A percentile compares a stretch with the other conserved stretches of the same genome.
Conservation (phyloP, 2,113 vertebrate species). For the Ciconia boyciana region DNA sequence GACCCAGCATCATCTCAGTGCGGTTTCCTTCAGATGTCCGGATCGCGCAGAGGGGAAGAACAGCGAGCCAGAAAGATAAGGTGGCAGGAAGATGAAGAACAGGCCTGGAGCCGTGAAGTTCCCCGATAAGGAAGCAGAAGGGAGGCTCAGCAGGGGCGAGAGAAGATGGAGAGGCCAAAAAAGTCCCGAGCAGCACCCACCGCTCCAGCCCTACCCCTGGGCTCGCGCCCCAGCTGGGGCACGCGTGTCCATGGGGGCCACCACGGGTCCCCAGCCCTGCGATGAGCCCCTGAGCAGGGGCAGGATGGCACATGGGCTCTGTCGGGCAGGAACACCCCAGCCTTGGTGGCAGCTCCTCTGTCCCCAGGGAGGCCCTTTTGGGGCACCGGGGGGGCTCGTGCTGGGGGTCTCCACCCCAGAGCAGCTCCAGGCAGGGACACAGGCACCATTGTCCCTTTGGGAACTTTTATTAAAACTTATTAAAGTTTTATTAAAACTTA, state of each 20-base stretch:
- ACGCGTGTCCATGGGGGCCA: accelerated
- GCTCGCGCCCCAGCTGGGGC: background rate
- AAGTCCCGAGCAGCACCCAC: accelerated
- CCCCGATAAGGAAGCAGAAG: background rate
- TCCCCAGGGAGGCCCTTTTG: background rate
- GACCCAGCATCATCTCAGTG: background rate
- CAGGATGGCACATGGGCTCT: background rate
- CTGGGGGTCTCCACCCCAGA: background rate
- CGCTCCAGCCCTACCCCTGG: background rate
- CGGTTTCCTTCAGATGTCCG: background rate
- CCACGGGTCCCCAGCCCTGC: background rate
- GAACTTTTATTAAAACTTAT: background rate
- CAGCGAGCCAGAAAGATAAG: background rate
- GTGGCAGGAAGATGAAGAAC: background rate
- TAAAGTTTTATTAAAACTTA: background rate
- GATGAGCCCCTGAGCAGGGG: background rate
- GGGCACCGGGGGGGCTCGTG: too few species aligned
- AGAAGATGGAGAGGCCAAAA: background rate
- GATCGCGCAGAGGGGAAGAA: background rate
- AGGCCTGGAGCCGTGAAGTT: background rate
- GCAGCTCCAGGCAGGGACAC: background rate
- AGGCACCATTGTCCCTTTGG: background rate
- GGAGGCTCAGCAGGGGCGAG: background rate
- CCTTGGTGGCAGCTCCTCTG: background rate
- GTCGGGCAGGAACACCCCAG: background rate